These are phyloP conservation scores for Lagria hirta DNA, from an alignment of 2,888 invertebrate genomes.

Conservation along the genomic window DNA sequence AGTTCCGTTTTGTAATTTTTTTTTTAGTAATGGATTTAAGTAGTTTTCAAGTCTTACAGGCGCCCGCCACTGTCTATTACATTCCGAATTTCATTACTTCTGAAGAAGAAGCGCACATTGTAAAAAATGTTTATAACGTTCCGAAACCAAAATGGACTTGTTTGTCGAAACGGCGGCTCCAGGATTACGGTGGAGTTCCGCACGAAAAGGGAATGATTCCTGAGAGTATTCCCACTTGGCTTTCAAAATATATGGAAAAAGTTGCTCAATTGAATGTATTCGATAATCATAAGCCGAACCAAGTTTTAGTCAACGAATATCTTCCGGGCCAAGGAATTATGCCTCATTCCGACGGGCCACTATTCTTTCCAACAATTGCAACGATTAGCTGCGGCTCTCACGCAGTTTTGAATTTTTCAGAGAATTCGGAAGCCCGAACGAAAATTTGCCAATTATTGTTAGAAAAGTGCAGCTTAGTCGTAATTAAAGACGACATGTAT, in stretches of 20 bases:
- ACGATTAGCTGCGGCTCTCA: conserved; percentile 92
- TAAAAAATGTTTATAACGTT: conserved; percentile 72
- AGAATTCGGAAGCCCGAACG: conserved; percentile 54
- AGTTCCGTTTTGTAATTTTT: too few species aligned
- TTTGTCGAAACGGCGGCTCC: conserved; percentile 85
- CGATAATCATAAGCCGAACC: conserved; percentile 78
- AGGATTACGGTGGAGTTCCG: conserved; percentile 97
- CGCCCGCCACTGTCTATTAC: conserved; percentile 71
- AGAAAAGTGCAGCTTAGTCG: conserved; percentile 84
- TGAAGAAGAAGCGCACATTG: conserved; percentile 70
- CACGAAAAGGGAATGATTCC: conserved; percentile 92
- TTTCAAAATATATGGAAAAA: conserved; percentile 69
- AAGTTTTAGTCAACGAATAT: conserved; percentile 95
- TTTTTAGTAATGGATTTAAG: conserved; percentile 41
- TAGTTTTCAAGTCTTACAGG: conserved; percentile 50
- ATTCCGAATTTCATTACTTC: conserved; percentile 83
- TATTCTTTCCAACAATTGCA: conserved; percentile 89
- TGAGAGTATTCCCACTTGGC: conserved; percentile 86
- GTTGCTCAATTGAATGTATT: conserved; percentile 71
- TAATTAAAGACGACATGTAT: conserved; percentile 83
- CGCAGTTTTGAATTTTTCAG: conserved; percentile 82
- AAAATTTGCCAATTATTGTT: conserved; percentile 74
- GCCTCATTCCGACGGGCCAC: conserved; percentile 94
- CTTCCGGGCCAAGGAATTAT: conserved; percentile 92
- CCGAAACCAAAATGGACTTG: conserved; percentile 97